Percentiles rank a stretch among this genome's conserved stretches.
Evolutionary conservation across 2,797 vertebrate species (phyloP).

Genomic region (Parauchenoglanis punctatus): DNA sequence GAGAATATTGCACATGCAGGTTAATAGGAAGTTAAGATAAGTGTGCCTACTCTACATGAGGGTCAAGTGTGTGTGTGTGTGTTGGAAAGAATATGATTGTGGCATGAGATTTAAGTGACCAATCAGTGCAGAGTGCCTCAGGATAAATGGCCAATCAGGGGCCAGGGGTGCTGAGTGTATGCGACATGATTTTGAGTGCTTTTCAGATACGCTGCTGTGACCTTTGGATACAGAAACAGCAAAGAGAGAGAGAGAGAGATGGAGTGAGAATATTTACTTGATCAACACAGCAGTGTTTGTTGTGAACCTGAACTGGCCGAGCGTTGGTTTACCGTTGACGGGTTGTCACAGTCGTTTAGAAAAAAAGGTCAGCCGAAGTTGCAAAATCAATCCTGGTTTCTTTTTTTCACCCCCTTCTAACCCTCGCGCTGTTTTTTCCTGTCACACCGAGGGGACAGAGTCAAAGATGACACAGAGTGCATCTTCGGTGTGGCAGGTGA

Average conservation of each 20-base stretch:
- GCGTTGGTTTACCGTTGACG: not conserved
- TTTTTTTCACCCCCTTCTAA: not conserved
- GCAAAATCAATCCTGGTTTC: conserved; percentile 36
- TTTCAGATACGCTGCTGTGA: conserved; percentile 1
- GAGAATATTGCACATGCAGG: conserved; percentile 36
- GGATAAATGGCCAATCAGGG: conserved; percentile 31
- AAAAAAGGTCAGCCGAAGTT: conserved; percentile 40
- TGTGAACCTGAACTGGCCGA: not conserved
- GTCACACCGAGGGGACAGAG: not conserved
- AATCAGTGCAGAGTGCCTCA: conserved; percentile 11
- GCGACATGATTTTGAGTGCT: conserved; percentile 7
- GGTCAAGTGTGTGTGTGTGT: not conserved
- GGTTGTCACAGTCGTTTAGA: conserved; percentile 7
- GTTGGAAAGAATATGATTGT: conserved; percentile 30
- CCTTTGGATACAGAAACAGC: not conserved
- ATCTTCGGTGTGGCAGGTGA: not conserved
- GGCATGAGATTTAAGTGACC: conserved; percentile 11
- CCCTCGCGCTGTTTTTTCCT: conserved; percentile 1
- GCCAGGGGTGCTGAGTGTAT: conserved; percentile 16
- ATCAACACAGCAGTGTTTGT: conserved; percentile 15
- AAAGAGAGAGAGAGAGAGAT: not conserved
- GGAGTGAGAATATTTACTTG: conserved; percentile 22
- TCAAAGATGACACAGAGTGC: not conserved
- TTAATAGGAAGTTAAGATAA: conserved; percentile 66
- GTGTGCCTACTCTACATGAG: not conserved